These are phyloP conservation scores for Melanerpes formicivorus DNA, from an alignment of 2,113 vertebrate genomes.

Conservation along the genomic window DNA sequence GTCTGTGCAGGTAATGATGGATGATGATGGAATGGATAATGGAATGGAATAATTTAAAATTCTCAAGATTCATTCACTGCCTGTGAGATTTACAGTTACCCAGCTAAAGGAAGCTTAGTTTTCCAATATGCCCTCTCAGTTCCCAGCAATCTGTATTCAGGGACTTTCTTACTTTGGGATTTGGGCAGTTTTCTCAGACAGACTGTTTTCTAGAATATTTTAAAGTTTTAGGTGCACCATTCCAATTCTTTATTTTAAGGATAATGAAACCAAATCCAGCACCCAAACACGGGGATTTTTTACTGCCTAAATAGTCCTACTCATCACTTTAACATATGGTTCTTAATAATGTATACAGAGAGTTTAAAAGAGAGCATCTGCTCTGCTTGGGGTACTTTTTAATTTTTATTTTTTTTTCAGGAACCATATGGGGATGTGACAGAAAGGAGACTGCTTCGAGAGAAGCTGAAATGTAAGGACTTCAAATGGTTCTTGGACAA, in stretches of 20 bases:
- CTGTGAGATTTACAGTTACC: background rate
- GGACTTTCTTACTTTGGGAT: background rate
- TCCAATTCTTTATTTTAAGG: conserved; percentile 1
- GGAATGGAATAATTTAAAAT: background rate
- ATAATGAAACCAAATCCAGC: conserved; percentile 42
- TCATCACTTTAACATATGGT: conserved; percentile 12
- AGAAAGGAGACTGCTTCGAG: conserved; percentile 82
- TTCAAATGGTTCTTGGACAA: conserved; percentile 96
- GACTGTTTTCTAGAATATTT: conserved; percentile 8
- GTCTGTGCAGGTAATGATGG: background rate
- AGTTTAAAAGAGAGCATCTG: conserved; percentile 49
- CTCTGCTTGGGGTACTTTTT: background rate
- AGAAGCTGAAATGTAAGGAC: conserved; percentile 87
- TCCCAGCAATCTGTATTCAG: background rate
- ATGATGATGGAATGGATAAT: background rate
- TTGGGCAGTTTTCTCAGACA: background rate
- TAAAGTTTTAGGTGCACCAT: background rate
- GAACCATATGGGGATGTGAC: conserved; percentile 94
- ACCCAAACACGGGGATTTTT: conserved; percentile 34
- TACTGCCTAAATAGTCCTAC: conserved; percentile 16
- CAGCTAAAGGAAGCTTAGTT: background rate
- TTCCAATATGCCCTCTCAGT: background rate
- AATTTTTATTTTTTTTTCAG: conserved; percentile 66
- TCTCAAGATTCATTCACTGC: background rate
- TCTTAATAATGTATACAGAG: conserved; percentile 51